Evolutionary conservation across 2,888 invertebrate genomes (phyloP).

Genomic region (Torymus tubicola): DNA sequence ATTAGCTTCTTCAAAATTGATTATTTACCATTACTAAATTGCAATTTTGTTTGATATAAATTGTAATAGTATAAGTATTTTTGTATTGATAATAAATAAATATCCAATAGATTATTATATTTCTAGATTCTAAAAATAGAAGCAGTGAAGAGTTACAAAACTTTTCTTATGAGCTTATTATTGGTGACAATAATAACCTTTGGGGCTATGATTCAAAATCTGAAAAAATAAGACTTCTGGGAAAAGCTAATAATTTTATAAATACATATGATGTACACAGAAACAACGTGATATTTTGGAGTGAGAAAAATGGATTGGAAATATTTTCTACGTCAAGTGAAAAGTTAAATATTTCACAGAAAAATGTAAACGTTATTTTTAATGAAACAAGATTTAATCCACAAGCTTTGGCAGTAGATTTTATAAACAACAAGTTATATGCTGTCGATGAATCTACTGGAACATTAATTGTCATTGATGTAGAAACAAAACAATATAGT

Average conservation of each 20-base stretch:
- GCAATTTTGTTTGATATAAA: no score
- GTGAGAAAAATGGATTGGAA: background rate
- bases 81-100: no score
- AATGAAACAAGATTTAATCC: slow-evolving; percentile 11
- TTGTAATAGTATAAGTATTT: no score
- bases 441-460: background rate
- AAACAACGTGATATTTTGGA: background rate
- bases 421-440: slow-evolving; percentile 15
- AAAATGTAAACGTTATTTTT: background rate
- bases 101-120: no score
- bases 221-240: background rate
- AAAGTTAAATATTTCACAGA: no score
- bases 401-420: slow-evolving; percentile 28
- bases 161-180: no score
- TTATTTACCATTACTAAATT: no score
- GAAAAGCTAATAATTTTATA: background rate
- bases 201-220: background rate
- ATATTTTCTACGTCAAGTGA: background rate
- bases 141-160: no score
- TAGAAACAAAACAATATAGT: background rate
- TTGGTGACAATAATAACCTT: background rate
- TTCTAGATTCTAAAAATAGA: no score
- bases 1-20: no score
- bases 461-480: slow-evolving; percentile 2
- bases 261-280: background rate